Conservation (phyloP, 1,140 invertebrate species). For the Anagrus nilaparvatae region DNA sequence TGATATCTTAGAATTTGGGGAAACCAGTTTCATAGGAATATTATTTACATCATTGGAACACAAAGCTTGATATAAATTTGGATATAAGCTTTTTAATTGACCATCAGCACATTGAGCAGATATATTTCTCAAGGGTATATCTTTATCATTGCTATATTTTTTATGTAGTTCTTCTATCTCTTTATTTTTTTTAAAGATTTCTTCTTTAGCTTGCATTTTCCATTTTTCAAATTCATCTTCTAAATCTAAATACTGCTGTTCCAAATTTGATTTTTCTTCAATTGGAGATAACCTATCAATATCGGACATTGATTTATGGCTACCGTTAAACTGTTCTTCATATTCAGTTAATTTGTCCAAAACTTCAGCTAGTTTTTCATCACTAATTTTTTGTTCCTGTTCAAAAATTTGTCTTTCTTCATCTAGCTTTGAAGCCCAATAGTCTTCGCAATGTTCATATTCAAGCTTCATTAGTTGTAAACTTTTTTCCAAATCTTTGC, state of each 20-base stretch:
- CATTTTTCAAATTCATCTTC: slow-evolving; percentile 59
- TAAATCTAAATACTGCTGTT: slow-evolving; percentile 60
- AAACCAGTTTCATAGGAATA: too few relatives aligned
- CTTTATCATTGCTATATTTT: slow-evolving; percentile 30
- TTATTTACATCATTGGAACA: too few relatives aligned
- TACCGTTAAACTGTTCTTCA: slow-evolving; percentile 56
- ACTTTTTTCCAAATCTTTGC: slow-evolving; percentile 57
- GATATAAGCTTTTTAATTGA: background rate
- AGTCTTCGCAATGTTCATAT: slow-evolving; percentile 76
- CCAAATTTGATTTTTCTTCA: slow-evolving; percentile 61
- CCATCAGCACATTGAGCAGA: slow-evolving; percentile 30
- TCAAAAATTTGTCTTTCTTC: slow-evolving; percentile 67
- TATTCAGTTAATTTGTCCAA: slow-evolving; percentile 67
- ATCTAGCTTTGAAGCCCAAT: slow-evolving; percentile 67
- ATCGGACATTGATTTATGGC: slow-evolving; percentile 37
- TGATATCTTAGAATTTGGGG: too few relatives aligned
- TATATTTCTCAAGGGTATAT: slow-evolving; percentile 19
- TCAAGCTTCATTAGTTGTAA: slow-evolving; percentile 62
- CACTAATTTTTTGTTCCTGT: slow-evolving; percentile 63
- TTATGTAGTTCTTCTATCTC: slow-evolving; percentile 47
- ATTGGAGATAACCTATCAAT: slow-evolving; percentile 57
- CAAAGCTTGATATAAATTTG: slow-evolving; percentile 1
- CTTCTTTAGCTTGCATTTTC: slow-evolving; percentile 36
- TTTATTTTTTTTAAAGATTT: slow-evolving; percentile 40
- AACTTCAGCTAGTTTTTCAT: slow-evolving; percentile 66